Base-by-base conservation (phyloP, 2,888 invertebrate genomes). In the Notocelia uddmanniana region DNA sequence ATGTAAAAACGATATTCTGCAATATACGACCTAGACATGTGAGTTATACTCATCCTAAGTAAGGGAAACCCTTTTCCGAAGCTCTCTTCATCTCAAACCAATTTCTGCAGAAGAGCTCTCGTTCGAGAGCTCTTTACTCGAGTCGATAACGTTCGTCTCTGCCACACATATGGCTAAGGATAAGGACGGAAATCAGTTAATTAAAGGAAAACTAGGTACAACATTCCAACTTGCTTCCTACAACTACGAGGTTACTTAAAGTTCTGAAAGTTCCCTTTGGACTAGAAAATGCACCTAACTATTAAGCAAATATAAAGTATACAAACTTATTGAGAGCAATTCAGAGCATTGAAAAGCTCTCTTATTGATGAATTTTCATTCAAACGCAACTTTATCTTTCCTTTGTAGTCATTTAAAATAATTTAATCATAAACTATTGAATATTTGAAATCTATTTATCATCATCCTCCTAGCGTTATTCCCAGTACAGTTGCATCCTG, bases 1-100 rank as follows among this genome's bases (percentile, higher is more conserved):
- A 55, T 54, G 10, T 19, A 11, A 13, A 34, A 2, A 19, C 5
- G 13, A 19, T 37, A 31, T n/a, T 11, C 26, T 15, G 13, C 10
- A 13, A n/a, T 31, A 48, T 48, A 50, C 31, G 48, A 50, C 48
- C 48, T 62, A 62, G 48, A 6, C 18, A 50, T 62, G 62, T 62
- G 19, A 62, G 48, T 50, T 58, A 68, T 68, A 68, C 37, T 34
- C 31, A 34, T 19, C n/a, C 18, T 60, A 54, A 68, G 52, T 41
- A n/a, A 26, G 52, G 0, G 34, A 59, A 58, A 59, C 68, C 68
- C 60, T 60, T 60, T 54, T 18, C 59, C 52, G 50, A 54, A 68
- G 52, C 52, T 23, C 59, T 54, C 68, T 68, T 59, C 52, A 54
- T 68, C 34, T 23, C 59, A 54, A 60, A 59, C 68, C 68, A 68